Conservation (phyloP, 2,888 invertebrate genomes). For the Strigamia transsilvanica region DNA sequence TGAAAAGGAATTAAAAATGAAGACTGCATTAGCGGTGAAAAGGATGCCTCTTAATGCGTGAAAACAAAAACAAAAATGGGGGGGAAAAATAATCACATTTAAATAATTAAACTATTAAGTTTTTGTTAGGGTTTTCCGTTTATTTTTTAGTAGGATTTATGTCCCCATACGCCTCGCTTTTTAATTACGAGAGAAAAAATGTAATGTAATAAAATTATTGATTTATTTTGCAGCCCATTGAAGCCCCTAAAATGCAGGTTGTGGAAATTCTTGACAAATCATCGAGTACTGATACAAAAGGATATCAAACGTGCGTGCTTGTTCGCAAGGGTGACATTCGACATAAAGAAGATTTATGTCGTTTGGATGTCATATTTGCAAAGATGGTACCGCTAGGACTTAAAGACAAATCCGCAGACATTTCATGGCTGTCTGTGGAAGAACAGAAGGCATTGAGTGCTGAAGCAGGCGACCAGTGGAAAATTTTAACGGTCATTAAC, state of each 20-base stretch:
- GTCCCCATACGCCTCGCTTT: too few species aligned
- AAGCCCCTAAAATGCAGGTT: neutral
- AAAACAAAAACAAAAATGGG: neutral
- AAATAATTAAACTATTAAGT: neutral
- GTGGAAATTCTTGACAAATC: neutral
- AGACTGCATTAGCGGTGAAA: neutral
- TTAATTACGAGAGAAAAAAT: neutral
- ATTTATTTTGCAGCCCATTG: neutral
- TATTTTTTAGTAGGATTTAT: too few species aligned
- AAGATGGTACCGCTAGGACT: neutral
- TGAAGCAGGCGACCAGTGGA: neutral
- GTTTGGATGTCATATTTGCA: constrained; percentile 22
- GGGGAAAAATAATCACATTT: neutral
- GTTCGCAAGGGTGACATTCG: neutral
- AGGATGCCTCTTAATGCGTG: constrained; percentile 9
- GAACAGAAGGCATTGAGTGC: neutral
- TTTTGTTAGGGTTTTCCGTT: neutral
- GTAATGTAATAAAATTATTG: neutral
- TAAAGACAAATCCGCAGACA: neutral
- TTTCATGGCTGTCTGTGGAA: neutral
- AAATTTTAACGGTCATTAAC: neutral
- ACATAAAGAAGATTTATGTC: neutral
- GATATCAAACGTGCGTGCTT: neutral
- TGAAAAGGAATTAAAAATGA: constrained; percentile 21
- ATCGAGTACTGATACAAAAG: neutral